Evolutionary conservation across 2,888 invertebrate genomes (phyloP), one percentile per base, ranked within the genome.

Genomic region (Cartodere bifasciata): DNA sequence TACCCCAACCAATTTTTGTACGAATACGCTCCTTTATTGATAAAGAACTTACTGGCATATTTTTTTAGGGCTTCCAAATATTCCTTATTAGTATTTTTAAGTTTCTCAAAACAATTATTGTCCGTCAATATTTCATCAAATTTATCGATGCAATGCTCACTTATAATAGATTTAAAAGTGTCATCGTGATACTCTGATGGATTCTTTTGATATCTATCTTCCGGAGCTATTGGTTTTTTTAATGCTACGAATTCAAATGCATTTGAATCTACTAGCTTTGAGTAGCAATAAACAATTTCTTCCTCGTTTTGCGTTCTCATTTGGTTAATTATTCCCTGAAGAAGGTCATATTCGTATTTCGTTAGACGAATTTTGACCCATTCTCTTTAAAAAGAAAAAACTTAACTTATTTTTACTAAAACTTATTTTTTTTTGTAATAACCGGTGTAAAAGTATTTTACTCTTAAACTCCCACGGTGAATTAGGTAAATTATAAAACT

Each of bases 331-430:
- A 54, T 41, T 28, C 45, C 40, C 23, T 41, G 31, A 4, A 56
- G 26, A 22, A 37, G 31, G 13, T 38, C 33, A 26, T 43, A 50
- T 38, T 55, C 55, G 1, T 39, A 39, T 6, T 41, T 27, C 3
- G 51, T 51, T 15, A 54, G 6, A 10, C 55, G 44, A 11, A 56
- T 51, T 41, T 50, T 52, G 3, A 53, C 41, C 38, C 46, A 44
- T 12, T 38, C 29, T 16, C 50, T 48, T 17, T 6, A 17, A 6
- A 17, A n/a, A 7, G 20, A n/a, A 7, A n/a, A 17, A 17, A 7
- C 20, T 6, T 17, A 7, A n/a, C n/a, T 17, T 17, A 7, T 7
- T 17, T 17, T n/a, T 17, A 6, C 20, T 7, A 23, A 23, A 23
- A 6, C 7, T 9, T 6, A 9, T 23, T 7, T 5, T 23, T 9